Percentiles rank a stretch among this genome's conserved stretches.
Conservation (phyloP, 1,140 invertebrate genomes). For the Propsilocerus akamusi region DNA sequence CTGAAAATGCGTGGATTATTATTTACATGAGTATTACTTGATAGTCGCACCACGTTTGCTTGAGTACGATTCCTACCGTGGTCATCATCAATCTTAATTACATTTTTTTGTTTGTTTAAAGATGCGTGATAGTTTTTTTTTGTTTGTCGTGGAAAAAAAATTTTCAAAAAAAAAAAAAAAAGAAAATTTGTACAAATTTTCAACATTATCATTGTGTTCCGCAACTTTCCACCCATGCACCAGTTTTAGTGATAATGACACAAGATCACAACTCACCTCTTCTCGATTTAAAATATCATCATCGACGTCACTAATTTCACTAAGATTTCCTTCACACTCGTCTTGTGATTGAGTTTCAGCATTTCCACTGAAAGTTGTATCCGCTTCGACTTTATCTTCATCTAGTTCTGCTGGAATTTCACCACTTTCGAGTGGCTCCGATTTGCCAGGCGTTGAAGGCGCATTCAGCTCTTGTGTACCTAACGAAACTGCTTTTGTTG, state of each 20-base stretch:
- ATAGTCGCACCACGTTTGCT: too few relatives aligned
- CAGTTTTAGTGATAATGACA: too few relatives aligned
- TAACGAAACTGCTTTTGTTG: not conserved
- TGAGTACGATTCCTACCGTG: too few relatives aligned
- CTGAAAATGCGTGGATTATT: constrained; percentile 2
- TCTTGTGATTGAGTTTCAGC: not conserved
- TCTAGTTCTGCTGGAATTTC: not conserved
- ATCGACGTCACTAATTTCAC: constrained; percentile 71
- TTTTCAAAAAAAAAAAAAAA: constrained; percentile 5
- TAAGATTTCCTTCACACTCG: constrained; percentile 29
- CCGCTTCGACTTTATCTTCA: not conserved
- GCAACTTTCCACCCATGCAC: too few relatives aligned
- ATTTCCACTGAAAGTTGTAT: not conserved
- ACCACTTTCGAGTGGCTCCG: not conserved
- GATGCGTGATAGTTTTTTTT: constrained; percentile 7
- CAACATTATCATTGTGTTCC: not conserved
- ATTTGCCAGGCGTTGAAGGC: not conserved
- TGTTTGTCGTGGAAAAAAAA: constrained; percentile 9
- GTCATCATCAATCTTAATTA: too few relatives aligned
- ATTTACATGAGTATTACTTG: constrained; percentile 1
- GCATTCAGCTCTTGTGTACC: not conserved
- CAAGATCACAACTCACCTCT: constrained; percentile 45
- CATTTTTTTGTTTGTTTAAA: constrained; percentile 3
- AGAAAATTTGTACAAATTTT: constrained; percentile 8
- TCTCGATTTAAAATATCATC: constrained; percentile 68